Percentiles rank a stretch among this genome's conserved stretches.
These are phyloP conservation scores for Myotis brandtii DNA, from an alignment of 2,113 vertebrate species.

Conservation along the genomic window DNA sequence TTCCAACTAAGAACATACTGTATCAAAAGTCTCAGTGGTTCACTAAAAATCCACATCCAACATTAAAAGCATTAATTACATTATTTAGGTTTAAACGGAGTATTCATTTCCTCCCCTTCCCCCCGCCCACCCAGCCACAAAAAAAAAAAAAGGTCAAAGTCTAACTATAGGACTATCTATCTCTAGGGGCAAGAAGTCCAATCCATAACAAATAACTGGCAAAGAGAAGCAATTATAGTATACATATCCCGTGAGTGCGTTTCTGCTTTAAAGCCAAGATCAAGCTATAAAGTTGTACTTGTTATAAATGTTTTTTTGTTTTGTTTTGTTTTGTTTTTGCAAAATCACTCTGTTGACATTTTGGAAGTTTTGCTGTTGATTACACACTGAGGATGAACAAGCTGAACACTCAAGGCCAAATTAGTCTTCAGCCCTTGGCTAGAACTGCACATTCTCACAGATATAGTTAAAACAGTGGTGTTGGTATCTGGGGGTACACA, in stretches of 20 bases:
- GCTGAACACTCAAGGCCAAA: neutral
- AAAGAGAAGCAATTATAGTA: neutral
- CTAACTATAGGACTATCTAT: neutral
- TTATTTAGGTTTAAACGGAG: neutral
- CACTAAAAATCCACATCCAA: neutral
- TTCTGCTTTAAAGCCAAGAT: conserved; percentile 14
- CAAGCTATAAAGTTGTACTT: neutral
- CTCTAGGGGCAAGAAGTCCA: neutral
- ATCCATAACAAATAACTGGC: conserved; percentile 10
- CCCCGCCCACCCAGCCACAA: fast-evolving
- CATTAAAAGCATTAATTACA: neutral
- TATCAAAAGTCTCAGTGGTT: neutral
- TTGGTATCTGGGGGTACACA: fast-evolving
- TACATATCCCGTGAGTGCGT: neutral
- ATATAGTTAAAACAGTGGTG: fast-evolving
- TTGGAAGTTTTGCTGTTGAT: neutral
- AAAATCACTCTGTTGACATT: neutral
- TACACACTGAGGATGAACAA: neutral
- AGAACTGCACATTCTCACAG: neutral
- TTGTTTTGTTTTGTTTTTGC: neutral
- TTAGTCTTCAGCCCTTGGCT: neutral
- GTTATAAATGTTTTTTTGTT: too few species aligned
- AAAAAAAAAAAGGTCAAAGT: too few species aligned
- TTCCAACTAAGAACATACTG: neutral
- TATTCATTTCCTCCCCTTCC: neutral